phyloP scores from a whole-genome alignment of 2,888 invertebrate species.

The Camponotus fellah region DNA sequence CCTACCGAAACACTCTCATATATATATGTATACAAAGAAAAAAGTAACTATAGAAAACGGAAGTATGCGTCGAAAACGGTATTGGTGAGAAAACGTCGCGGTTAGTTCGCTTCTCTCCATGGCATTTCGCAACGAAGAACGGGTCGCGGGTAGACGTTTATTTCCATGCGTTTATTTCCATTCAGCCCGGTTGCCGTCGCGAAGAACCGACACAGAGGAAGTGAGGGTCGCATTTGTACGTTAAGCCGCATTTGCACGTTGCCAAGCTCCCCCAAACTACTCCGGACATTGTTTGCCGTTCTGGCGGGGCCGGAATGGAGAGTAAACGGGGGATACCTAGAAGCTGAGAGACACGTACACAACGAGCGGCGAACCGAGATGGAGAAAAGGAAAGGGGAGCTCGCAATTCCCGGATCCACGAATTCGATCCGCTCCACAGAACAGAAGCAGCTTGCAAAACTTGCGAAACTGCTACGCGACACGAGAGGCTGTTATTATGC shows the following conservation, averaged over 20 bases:
- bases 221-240: slow-evolving; percentile 67
- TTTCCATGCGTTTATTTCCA: slow-evolving; percentile 67
- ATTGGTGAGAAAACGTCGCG: background rate
- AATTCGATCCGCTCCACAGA: slow-evolving; percentile 32
- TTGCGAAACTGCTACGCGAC: slow-evolving; percentile 54
- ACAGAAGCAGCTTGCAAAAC: slow-evolving; percentile 51
- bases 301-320: background rate
- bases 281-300: slow-evolving; percentile 60
- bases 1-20: background rate
- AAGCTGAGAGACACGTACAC: background rate
- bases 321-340: background rate
- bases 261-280: slow-evolving; percentile 62
- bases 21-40: background rate
- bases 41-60: background rate
- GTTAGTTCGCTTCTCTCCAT: slow-evolving; percentile 8
- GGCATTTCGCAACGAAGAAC: slow-evolving; percentile 16
- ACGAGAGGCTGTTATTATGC: slow-evolving; percentile 55
- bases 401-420: slow-evolving; percentile 38
- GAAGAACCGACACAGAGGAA: slow-evolving; percentile 51
- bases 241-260: slow-evolving; percentile 67
- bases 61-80: background rate
- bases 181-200: slow-evolving; percentile 67
- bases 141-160: slow-evolving; percentile 44
- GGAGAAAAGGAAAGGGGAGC: slow-evolving; percentile 30
- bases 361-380: slow-evolving; percentile 10